Base-by-base conservation (phyloP, 1,140 invertebrate species). In the Platorchestia sp. region DNA sequence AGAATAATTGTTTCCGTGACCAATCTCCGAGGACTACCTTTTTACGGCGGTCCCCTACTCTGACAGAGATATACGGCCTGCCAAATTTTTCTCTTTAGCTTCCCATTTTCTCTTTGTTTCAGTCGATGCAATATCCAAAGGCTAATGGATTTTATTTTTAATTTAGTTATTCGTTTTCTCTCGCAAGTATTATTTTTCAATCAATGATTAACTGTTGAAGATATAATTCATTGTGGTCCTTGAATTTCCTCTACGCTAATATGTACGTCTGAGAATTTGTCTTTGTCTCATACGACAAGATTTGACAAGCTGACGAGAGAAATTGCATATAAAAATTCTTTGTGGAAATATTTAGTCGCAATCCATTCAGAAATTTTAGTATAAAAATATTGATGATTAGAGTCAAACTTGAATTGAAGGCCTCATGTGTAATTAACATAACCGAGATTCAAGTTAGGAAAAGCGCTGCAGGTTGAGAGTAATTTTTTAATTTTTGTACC, bases 1-100 rank as follows among this genome's bases (percentile, higher is more conserved):
- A 75, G 27, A 75, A 75, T 75, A 75, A 75, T 75, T 75, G 59
- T 75, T 75, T 75, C 59, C 59, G 59, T 75, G 59, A 75, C 59
- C 27, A 75, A 75, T 75, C 59, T 75, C 14, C 14, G 59, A 51
- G 14, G 1, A 27, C 59, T 75, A 36, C 59, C 59, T 27, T 75
- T 75, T 75, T 75, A 75, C 27, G 27, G 27, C 27, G 47, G 59
- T 10, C 59, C 10, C 36, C 27, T 3, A 14, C 3, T 75, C 10
- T 75, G 59, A 75, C 59, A 75, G 59, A 10, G 27, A 19, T 75
- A 1, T 75, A 19, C 59, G 27, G 59, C 59, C 59, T 75, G 47
- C 14, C 59, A 27, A 22, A 14, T 22, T 10, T 75, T 10, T 75
- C 59, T 36, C 27, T 27, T 14, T 27, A 3, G 59, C 1, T 27